Conservation (phyloP, 2,113 vertebrate genomes). For the human region DNA sequence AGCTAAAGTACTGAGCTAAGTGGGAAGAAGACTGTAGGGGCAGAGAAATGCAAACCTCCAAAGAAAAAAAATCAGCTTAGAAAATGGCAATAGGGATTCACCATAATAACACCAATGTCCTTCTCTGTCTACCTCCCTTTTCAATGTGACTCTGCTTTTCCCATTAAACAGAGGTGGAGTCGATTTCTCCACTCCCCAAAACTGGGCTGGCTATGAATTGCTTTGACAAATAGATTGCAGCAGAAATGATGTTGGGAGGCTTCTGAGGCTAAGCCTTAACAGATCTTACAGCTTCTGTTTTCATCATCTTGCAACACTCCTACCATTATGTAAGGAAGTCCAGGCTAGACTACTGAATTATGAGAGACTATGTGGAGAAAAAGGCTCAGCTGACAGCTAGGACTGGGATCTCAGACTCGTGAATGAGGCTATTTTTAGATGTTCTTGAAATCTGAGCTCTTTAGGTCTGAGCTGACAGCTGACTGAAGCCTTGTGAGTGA, state of each 20-base stretch:
- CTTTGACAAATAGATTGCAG: not conserved
- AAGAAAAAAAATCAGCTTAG: not conserved
- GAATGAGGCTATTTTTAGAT: not conserved
- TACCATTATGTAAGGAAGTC: not conserved
- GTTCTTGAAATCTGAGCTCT: not conserved
- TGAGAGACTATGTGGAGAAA: not conserved
- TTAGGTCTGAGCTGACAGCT: slow-evolving; percentile 5
- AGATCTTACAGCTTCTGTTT: not conserved
- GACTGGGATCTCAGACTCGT: not conserved
- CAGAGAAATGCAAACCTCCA: not conserved
- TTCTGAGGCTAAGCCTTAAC: not conserved
- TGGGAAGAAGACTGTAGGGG: not conserved
- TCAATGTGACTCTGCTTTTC: not conserved
- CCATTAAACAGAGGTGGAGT: not conserved
- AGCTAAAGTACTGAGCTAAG: not conserved
- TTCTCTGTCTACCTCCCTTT: not conserved
- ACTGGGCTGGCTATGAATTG: not conserved
- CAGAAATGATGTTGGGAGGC: not conserved
- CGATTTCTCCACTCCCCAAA: not conserved
- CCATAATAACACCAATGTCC: not conserved
- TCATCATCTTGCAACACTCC: not conserved
- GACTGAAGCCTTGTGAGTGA: not conserved
- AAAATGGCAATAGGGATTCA: not conserved
- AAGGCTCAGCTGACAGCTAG: not conserved
- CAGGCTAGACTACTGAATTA: not conserved